Conservation (phyloP, 2,888 invertebrate species). For the Blastobasis lacticolella region DNA sequence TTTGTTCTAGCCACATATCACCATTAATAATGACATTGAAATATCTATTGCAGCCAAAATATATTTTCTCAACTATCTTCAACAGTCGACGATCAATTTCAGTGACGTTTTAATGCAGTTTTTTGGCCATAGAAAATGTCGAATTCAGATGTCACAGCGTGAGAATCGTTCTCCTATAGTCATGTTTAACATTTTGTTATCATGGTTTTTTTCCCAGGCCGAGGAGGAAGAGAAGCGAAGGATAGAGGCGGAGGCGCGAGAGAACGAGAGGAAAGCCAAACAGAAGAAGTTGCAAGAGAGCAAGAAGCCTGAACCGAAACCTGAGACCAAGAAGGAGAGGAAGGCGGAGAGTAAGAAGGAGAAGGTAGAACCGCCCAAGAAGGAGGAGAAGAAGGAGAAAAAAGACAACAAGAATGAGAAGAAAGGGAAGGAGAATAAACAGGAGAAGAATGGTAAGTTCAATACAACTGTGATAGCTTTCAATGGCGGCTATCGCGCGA, state of each 20-base stretch:
- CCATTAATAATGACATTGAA: too few relatives aligned
- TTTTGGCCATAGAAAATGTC: too few relatives aligned
- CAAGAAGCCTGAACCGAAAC: constrained; percentile 18
- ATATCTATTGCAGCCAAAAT: too few relatives aligned
- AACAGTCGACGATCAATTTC: too few relatives aligned
- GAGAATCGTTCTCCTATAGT: too few relatives aligned
- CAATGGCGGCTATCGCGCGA: too few relatives aligned
- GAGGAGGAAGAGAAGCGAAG: constrained; percentile 44
- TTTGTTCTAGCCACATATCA: too few relatives aligned
- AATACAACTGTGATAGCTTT: background rate
- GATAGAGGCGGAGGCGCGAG: constrained; percentile 16
- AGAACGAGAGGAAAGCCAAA: constrained; percentile 17
- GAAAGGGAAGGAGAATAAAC: constrained; percentile 40
- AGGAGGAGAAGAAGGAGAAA: constrained; percentile 27
- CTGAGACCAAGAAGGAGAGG: constrained; percentile 25
- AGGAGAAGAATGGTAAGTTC: constrained; percentile 44
- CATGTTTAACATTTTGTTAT: too few relatives aligned
- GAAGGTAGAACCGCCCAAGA: constrained; percentile 21
- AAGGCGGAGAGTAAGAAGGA: constrained; percentile 25
- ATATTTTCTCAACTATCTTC: too few relatives aligned
- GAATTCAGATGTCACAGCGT: too few relatives aligned
- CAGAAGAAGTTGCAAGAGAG: constrained; percentile 18
- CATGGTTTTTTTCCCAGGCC: constrained; percentile 23
- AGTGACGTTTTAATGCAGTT: too few relatives aligned
- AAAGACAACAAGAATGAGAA: constrained; percentile 31